These are phyloP conservation scores for Eristalinus aeneus DNA, from an alignment of 2,888 invertebrate species.

Conservation along the genomic window DNA sequence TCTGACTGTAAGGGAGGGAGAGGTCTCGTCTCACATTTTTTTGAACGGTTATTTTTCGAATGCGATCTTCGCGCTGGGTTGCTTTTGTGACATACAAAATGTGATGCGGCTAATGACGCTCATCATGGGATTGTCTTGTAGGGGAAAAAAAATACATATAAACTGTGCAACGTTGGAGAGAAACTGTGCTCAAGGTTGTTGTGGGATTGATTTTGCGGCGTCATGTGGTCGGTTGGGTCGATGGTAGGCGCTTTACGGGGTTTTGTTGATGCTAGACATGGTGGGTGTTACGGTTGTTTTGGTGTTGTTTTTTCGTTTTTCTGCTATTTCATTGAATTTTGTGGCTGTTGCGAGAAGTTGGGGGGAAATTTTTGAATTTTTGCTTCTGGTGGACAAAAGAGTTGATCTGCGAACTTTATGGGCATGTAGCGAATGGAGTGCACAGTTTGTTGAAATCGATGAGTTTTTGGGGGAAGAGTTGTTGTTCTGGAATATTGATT, in stretches of 20 bases:
- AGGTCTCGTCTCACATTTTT: conserved; percentile 16
- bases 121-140: background rate
- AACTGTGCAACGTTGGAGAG: background rate
- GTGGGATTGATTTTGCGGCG: background rate
- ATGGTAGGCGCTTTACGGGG: background rate
- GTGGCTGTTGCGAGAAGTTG: conserved; percentile 52
- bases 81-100: background rate
- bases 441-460: no score
- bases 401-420: conserved; percentile 39
- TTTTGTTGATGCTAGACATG: conserved; percentile 2
- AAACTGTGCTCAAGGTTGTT: conserved; percentile 28
- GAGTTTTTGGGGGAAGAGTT: no score
- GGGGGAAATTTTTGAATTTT: conserved; percentile 60
- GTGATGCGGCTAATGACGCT: background rate
- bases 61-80: background rate
- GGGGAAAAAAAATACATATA: no score
- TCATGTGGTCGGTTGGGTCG: background rate
- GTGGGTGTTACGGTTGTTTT: conserved; percentile 68
- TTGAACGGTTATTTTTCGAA: conserved; percentile 20
- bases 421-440: background rate
- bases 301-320: background rate
- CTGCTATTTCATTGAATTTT: background rate
- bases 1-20: conserved; percentile 24
- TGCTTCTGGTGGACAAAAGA: conserved; percentile 71
- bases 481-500: no score